These are phyloP conservation scores for Cerastis leucographa DNA, from an alignment of 2,888 invertebrate genomes.

Conservation along the genomic window DNA sequence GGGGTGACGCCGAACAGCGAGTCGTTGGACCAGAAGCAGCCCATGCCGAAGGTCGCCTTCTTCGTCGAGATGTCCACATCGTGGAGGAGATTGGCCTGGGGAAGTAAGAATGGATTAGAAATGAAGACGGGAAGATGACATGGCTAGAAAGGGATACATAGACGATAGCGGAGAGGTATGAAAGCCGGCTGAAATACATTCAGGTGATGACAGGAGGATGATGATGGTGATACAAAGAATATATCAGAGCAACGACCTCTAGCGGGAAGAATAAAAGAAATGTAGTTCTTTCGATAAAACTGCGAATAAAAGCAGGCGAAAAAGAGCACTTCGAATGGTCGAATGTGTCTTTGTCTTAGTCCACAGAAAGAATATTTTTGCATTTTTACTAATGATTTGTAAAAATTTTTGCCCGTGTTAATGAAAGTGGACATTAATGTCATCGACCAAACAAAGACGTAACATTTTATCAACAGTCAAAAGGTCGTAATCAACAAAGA, in stretches of 20 bases:
- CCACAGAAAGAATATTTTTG: not conserved
- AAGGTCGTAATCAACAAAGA: conserved; percentile 63
- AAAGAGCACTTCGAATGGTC: too few relatives aligned
- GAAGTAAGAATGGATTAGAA: not conserved
- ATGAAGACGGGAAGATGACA: not conserved
- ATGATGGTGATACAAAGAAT: not conserved
- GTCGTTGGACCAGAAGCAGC: conserved; percentile 98
- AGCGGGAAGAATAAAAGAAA: not conserved
- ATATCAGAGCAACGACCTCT: not conserved
- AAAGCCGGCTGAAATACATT: not conserved
- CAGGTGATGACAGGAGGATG: not conserved
- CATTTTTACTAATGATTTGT: too few relatives aligned
- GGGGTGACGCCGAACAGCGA: conserved; percentile 94
- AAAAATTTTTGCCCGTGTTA: not conserved
- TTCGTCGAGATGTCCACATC: conserved; percentile 92
- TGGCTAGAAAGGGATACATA: not conserved
- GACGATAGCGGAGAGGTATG: not conserved
- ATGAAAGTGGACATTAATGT: not conserved
- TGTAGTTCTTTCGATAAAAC: not conserved
- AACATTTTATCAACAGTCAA: conserved; percentile 52
- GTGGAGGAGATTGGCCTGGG: conserved; percentile 89
- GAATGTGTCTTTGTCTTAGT: conserved; percentile 3
- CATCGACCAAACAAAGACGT: not conserved
- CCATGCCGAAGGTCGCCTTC: conserved; percentile 97
- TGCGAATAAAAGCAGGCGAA: not conserved